Evolutionary conservation across 2,888 invertebrate genomes (phyloP).

Genomic region (Lycia hirtaria): DNA sequence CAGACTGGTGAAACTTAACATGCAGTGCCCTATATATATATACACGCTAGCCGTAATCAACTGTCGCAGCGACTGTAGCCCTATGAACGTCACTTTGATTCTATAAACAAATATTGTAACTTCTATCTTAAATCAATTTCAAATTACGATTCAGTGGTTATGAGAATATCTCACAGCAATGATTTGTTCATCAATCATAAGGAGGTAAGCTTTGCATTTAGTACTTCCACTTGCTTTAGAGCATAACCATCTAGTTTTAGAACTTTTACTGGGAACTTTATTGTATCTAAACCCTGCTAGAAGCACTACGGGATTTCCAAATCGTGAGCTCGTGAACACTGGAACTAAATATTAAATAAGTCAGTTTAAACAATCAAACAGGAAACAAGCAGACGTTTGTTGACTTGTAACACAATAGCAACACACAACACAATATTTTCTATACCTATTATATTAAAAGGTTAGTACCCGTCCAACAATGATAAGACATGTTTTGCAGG

Average conservation of each 20-base stretch:
- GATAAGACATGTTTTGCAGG: too few species aligned
- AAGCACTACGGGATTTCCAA: conserved; percentile 48
- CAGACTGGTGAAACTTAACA: too few species aligned
- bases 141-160: conserved; percentile 7
- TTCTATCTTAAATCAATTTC: background rate
- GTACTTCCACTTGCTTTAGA: conserved; percentile 28
- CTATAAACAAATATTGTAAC: too few species aligned
- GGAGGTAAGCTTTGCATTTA: conserved; percentile 51
- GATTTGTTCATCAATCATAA: conserved; percentile 49
- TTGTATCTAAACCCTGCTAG: conserved; percentile 53
- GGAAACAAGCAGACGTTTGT: background rate
- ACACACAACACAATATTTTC: too few species aligned
- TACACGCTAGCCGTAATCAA: too few species aligned
- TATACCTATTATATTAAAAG: too few species aligned
- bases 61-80: too few species aligned
- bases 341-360: conserved; percentile 46
- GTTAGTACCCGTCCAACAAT: too few species aligned
- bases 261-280: conserved; percentile 38
- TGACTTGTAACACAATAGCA: background rate
- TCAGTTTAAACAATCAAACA: background rate
- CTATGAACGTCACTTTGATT: too few species aligned
- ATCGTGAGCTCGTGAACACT: conserved; percentile 46
- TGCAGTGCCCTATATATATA: too few species aligned
- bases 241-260: conserved; percentile 49
- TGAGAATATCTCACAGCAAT: conserved; percentile 44